Evolutionary conservation across 2,113 vertebrate species (phyloP).

Genomic region (Sminthopsis crassicaudata): DNA sequence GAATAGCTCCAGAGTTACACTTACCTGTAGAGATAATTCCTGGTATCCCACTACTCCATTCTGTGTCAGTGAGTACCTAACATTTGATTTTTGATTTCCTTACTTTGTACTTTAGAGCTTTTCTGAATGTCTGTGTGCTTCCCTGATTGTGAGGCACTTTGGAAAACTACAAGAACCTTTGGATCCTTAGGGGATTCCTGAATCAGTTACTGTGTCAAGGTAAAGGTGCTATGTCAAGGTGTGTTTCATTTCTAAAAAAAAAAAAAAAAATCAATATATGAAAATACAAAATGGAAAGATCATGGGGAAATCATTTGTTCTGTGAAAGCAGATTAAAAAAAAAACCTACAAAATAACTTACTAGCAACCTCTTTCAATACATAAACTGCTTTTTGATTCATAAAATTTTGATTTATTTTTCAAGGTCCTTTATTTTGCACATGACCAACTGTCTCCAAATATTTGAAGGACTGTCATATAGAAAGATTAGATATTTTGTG

Average conservation of each 20-base stretch:
- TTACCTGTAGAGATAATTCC: rapidly evolving
- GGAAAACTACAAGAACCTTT: not conserved
- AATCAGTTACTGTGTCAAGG: not conserved
- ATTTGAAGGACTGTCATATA: not conserved
- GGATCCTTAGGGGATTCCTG: not conserved
- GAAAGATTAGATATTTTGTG: not conserved
- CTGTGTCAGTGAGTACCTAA: conserved; percentile 67
- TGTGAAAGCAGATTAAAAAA: not conserved
- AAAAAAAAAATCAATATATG: not conserved
- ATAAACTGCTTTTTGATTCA: conserved; percentile 13
- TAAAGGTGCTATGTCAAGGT: not conserved
- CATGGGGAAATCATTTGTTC: not conserved
- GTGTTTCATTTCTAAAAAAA: not conserved
- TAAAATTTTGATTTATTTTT: not conserved
- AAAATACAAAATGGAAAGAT: not conserved
- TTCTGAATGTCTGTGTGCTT: not conserved
- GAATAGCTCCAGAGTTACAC: rapidly evolving
- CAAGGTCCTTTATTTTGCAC: not conserved
- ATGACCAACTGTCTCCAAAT: not conserved
- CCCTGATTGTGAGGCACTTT: not conserved
- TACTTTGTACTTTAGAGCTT: not conserved
- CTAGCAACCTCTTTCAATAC: conserved; percentile 2
- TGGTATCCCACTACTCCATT: rapidly evolving
- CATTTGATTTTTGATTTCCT: conserved; percentile 7
- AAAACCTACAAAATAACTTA: not conserved